Evolutionary conservation across 2,888 invertebrate species (phyloP).

Genomic region (Pseudeuparius sepicola): DNA sequence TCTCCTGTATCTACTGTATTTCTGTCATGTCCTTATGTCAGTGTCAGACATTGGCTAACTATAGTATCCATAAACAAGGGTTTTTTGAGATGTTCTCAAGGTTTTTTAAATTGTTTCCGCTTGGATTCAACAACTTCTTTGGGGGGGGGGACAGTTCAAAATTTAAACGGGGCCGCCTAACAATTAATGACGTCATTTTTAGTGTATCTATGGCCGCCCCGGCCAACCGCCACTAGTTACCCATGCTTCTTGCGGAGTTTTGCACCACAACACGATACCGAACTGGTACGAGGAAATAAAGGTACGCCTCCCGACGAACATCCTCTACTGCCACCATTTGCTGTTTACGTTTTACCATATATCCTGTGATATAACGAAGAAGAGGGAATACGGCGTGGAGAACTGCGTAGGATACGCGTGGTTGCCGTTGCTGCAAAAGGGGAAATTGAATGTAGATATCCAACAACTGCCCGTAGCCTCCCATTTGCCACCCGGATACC

Average conservation of each 20-base stretch:
- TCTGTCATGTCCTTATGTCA: too few species aligned
- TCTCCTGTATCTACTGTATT: too few species aligned
- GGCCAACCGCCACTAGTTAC: conserved; percentile 54
- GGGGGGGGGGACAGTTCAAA: too few species aligned
- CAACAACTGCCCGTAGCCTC: conserved; percentile 79
- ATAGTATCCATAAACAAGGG: too few species aligned
- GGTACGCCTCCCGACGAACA: conserved; percentile 74
- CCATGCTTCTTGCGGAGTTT: conserved; percentile 64
- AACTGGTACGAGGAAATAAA: conserved; percentile 93
- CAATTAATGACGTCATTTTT: too few species aligned
- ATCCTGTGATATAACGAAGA: conserved; percentile 76
- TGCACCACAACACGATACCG: conserved; percentile 85
- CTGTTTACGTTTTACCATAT: conserved; percentile 94
- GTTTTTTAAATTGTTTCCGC: too few species aligned
- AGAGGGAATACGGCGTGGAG: conserved; percentile 65
- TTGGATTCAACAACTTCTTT: too few species aligned
- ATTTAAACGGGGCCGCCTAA: too few species aligned
- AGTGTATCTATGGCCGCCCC: conserved; percentile 68
- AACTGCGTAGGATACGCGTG: conserved; percentile 90
- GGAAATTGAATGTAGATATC: conserved; percentile 74
- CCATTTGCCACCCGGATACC: conserved; percentile 79
- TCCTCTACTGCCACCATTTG: conserved; percentile 80
- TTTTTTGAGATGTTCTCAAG: too few species aligned
- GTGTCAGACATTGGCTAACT: too few species aligned
- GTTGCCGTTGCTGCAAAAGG: conserved; percentile 78